phyloP scores from a whole-genome alignment of 2,797 vertebrate species.

The Mionectes olivaceus region DNA sequence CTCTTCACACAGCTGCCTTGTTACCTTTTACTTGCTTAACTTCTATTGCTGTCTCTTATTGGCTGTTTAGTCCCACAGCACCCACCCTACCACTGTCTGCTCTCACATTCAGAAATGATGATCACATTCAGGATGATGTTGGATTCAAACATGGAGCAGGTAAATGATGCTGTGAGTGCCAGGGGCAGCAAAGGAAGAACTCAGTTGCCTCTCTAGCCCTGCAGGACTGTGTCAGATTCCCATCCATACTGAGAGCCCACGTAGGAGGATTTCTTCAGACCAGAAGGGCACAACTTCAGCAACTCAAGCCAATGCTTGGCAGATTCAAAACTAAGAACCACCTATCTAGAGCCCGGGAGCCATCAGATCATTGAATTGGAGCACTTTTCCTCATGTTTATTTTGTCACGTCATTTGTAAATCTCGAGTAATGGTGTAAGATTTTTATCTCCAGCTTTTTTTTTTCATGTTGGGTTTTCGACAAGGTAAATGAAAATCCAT shows the following conservation, averaged over 20 bases:
- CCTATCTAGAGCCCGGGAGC: not conserved
- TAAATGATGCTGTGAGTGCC: not conserved
- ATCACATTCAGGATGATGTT: not conserved
- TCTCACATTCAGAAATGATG: not conserved
- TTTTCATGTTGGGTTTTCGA: slow-evolving; percentile 19
- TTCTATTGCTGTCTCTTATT: not conserved
- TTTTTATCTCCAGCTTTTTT: slow-evolving; percentile 52
- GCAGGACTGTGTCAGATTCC: not conserved
- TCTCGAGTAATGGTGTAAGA: slow-evolving; percentile 7
- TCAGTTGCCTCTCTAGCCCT: not conserved
- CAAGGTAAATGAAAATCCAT: slow-evolving; percentile 63
- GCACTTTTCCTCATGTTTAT: slow-evolving; percentile 1
- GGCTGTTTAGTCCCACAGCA: not conserved
- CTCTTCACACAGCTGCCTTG: not conserved
- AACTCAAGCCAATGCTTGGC: not conserved
- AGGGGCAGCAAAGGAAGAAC: not conserved
- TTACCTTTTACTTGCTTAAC: not conserved
- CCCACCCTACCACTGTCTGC: not conserved
- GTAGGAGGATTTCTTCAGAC: not conserved
- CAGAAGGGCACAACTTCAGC: not conserved
- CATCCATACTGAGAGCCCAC: not conserved
- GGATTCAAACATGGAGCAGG: not conserved
- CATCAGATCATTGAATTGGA: not conserved
- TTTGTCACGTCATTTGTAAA: slow-evolving; percentile 57
- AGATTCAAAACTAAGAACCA: not conserved